Base-by-base conservation (phyloP, 2,113 vertebrate genomes). In the Junco hyemalis region DNA sequence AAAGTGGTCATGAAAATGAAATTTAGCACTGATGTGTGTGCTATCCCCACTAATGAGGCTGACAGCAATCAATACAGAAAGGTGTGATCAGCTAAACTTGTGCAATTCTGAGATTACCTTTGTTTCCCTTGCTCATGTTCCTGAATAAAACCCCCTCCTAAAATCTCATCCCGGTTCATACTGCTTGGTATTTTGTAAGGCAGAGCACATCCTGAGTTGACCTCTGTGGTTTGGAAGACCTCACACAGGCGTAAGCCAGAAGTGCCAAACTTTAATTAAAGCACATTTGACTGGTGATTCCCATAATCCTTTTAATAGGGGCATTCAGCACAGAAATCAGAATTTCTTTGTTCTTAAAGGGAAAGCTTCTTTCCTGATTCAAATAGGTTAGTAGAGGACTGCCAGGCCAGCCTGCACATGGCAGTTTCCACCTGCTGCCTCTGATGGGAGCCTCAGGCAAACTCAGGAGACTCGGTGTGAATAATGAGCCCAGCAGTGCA, bases 231-330 rank as follows among this genome's bases (percentile, higher is more conserved):
- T 88, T 71, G n/a, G 48, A 81, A 91, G 81, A 79, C 53, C 57
- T 84, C 77, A 84, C 40, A 50, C 36, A 40, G 64, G 40, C 79
- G 72, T 91, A 74, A 95, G 81, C 14, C 36, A 81, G n/a, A 87
- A 89, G 53, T 51, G 86, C 81, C 91, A 95, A 87, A 87, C 42
- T 71, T 88, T 95, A 93, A 96, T 96, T 95, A 95, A 89, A 84
- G 51, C 33, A 51, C 25, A 29, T 56, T 96, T 89, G 28, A 53
- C 53, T 74, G 38, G 45, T 87, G 81, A 89, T 76, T 91, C 91
- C 81, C 73, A 57, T 68, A 95, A 9, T 85, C 45, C 86, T 91
- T 92, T 81, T 48, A 93, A 81, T 35, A 84, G 61, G 48, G 57
- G 8, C 53, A 53, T 63, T 87, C 72, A 81, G 65, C 65, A 69